Conservation (phyloP, 2,888 invertebrate genomes). For the Epinotia demarniana region DNA sequence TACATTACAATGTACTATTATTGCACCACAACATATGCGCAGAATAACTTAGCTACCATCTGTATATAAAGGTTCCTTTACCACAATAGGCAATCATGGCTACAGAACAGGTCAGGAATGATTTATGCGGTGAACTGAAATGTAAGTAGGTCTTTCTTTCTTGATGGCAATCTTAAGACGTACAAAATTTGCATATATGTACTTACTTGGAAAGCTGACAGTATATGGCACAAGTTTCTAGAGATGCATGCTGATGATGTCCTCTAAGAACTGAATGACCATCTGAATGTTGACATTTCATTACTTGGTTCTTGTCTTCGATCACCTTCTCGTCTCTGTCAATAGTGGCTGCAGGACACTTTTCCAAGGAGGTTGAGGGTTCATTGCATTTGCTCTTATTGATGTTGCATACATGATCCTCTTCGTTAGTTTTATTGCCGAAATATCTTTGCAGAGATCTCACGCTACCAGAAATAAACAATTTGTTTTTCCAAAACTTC, state of each 20-base stretch:
- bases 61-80: neutral
- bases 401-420: slow-evolving; percentile 68
- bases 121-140: too few relatives aligned
- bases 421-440: slow-evolving; percentile 67
- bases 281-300: slow-evolving; percentile 76
- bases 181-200: neutral
- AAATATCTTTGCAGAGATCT: slow-evolving; percentile 78
- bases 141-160: too few relatives aligned
- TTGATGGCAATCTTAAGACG: neutral
- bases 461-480: slow-evolving; percentile 77
- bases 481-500: slow-evolving; percentile 80
- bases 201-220: slow-evolving; percentile 80
- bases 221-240: slow-evolving; percentile 79
- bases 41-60: neutral
- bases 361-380: slow-evolving; percentile 67
- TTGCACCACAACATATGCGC: too few relatives aligned
- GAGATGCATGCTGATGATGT: slow-evolving; percentile 75
- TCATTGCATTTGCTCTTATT: slow-evolving; percentile 61
- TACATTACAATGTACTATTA: too few relatives aligned
- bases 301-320: slow-evolving; percentile 63
- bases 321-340: slow-evolving; percentile 63
- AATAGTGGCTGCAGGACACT: slow-evolving; percentile 54
- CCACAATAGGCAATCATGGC: too few relatives aligned
- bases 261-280: slow-evolving; percentile 77
- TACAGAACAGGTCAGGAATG: too few relatives aligned